Conservation (phyloP, 2,113 vertebrate species). For the Rhegmatorhina hoffmannsi region DNA sequence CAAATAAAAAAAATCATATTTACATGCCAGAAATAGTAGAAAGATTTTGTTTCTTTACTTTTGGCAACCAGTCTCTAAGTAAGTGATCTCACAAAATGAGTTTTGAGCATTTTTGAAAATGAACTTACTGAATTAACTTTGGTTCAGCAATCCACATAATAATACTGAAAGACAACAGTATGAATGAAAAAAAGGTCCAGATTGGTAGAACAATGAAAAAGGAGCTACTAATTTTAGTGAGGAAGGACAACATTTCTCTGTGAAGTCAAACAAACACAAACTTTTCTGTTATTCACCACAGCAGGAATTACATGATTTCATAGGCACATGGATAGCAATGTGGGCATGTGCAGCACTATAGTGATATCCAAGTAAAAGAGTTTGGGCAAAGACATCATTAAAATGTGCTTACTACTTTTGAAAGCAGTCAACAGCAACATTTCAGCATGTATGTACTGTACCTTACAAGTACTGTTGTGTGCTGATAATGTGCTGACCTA, state of each 20-base stretch:
- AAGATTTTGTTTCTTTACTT: background rate
- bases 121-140: background rate
- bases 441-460: background rate
- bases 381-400: background rate
- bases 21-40: background rate
- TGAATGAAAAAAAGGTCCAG: background rate
- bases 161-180: background rate
- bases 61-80: background rate
- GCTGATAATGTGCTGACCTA: no score
- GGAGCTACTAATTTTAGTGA: background rate
- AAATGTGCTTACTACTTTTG: background rate
- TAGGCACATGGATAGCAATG: fast-evolving
- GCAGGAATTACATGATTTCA: background rate
- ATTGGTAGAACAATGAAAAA: background rate
- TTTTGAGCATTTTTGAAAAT: background rate
- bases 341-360: background rate
- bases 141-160: background rate
- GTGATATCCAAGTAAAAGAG: background rate
- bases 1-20: background rate
- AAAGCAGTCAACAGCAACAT: background rate
- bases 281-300: background rate
- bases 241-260: background rate
- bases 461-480: background rate
- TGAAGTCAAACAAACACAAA: background rate
- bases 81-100: background rate